Evolutionary conservation across 2,113 vertebrate genomes (phyloP), one percentile per base, ranked within the genome.

Genomic region (Copsychus sechellarum): DNA sequence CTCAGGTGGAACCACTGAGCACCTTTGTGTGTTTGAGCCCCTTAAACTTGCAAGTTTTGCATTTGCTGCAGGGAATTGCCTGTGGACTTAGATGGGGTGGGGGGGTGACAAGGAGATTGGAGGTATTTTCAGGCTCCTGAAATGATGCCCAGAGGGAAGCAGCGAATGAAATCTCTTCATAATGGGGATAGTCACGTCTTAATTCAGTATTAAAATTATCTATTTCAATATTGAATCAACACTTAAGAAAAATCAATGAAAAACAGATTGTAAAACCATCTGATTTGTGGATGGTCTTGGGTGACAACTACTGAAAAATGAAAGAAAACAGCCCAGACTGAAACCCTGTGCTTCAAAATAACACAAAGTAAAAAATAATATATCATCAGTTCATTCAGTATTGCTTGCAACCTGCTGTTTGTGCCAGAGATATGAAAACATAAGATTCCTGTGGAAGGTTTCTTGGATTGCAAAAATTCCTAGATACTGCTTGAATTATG

Each of bases 401-500:
- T 61, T 92, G 38, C 86, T 64, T 94, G 57, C 57, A 91, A 51
- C 31, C 61, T 84, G 74, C 34, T 78, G 25, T 79, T 76, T 60
- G 31, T 56, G 60, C 51, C 70, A 91, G 91, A 84, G 72, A 88
- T 65, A 92, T 38, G 48, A 80, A 72, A 90, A 80, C 51, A 74
- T 73, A 77, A 23, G 48, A 93, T 74, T 89, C 56, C 73, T 86
- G 38, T 81, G 86, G 89, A 92, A 76, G 88, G 56, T 79, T 92
- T 95, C 86, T 84, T 94, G 92, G 86, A 93, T 73, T 61, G 71
- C 43, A 93, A 64, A 92, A 92, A 92, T 91, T 94, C 91, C 91
- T 96, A 81, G 92, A 94, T 93, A 78, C 51, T 84, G 40, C 67
- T 92, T 78, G 86, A 92, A 88, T 94, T 80, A 86, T 67, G 56